Percentiles rank a stretch among this genome's conserved stretches.
Conservation (phyloP, 2,797 vertebrate species). For the Squalus acanthias region DNA sequence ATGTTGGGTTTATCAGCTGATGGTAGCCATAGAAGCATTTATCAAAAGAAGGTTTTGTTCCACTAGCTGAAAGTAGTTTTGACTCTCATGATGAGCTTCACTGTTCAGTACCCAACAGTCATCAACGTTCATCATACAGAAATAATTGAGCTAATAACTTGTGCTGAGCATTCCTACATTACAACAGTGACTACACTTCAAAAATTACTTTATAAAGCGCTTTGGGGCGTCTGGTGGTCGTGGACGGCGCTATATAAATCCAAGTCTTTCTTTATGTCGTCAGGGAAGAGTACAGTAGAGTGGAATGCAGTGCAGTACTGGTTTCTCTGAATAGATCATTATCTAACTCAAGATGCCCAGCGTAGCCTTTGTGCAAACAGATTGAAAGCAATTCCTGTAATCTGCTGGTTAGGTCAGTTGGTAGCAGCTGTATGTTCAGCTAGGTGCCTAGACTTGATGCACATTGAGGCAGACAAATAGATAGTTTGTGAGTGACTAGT, state of each 20-base stretch:
- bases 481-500: neutral
- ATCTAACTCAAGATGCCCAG: neutral
- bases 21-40: neutral
- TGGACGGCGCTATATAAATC: too few relatives aligned
- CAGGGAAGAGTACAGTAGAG: neutral
- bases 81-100: neutral
- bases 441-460: neutral
- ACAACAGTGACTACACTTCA: too few relatives aligned
- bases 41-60: neutral
- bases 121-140: neutral
- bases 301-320: neutral
- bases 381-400: neutral
- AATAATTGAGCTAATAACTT: neutral
- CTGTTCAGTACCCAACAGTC: neutral
- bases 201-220: too few relatives aligned
- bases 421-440: neutral
- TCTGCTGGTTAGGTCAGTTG: neutral
- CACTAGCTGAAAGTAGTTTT: neutral
- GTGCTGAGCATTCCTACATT: neutral
- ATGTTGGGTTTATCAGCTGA: neutral
- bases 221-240: too few relatives aligned
- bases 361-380: neutral
- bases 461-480: neutral
- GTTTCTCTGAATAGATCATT: neutral
- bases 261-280: neutral